phyloP scores from a whole-genome alignment of 2,797 vertebrate species.

The Tokudaia muenninki region DNA sequence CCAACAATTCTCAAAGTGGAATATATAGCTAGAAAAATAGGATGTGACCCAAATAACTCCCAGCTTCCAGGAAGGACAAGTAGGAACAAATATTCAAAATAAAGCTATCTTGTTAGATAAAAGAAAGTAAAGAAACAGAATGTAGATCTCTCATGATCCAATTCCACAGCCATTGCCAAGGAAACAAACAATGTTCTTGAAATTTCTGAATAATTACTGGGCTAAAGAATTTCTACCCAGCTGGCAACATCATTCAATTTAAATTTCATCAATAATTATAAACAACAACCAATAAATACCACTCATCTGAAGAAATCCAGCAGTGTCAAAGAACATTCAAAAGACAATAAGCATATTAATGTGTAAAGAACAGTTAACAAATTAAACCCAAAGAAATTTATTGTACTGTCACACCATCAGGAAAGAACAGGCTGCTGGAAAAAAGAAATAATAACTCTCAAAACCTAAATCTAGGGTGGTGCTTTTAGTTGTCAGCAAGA shows the following conservation, averaged over 20 bases:
- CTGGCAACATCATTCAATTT: slow-evolving; percentile 47
- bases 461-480: not conserved
- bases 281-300: slow-evolving; percentile 49
- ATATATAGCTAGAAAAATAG: not conserved
- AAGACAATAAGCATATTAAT: slow-evolving; percentile 58
- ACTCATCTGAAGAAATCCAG: slow-evolving; percentile 40
- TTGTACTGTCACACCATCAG: not conserved
- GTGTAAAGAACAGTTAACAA: slow-evolving; percentile 28
- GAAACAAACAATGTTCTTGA: slow-evolving; percentile 35
- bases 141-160: not conserved
- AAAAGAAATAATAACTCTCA: slow-evolving; percentile 31
- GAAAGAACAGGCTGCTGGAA: slow-evolving; percentile 16
- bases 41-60: not conserved
- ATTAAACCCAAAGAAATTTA: slow-evolving; percentile 24
- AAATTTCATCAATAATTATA: slow-evolving; percentile 53
- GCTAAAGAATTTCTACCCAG: not conserved
- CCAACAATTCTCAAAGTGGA: not conserved
- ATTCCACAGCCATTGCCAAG: slow-evolving; percentile 21
- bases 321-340: slow-evolving; percentile 13
- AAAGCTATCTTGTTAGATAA: slow-evolving; percentile 1
- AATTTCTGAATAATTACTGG: slow-evolving; percentile 3
- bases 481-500: not conserved
- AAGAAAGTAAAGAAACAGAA: not conserved
- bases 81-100: not conserved
- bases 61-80: not conserved